phyloP scores from a whole-genome alignment of 2,113 vertebrate genomes.

The Silurus glanis region DNA sequence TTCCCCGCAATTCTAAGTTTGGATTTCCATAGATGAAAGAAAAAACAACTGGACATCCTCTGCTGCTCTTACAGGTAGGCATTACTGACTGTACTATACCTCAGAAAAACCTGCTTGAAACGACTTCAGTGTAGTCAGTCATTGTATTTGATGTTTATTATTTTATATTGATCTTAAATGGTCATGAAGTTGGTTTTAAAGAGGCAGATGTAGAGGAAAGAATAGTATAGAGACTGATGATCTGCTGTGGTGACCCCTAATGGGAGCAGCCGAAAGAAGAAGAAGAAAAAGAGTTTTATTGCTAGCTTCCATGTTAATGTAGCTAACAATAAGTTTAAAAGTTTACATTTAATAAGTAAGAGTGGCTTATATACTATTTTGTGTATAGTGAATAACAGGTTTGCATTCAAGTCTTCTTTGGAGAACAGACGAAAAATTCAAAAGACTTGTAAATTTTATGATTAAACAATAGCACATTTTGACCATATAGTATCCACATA shows the following conservation, averaged over 20 bases:
- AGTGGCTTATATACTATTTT: background rate
- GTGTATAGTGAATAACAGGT: too few species aligned
- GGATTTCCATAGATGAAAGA: slow-evolving; percentile 89
- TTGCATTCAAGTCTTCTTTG: too few species aligned
- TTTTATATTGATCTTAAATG: background rate
- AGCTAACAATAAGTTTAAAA: background rate
- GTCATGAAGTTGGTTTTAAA: background rate
- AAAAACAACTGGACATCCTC: slow-evolving; percentile 88
- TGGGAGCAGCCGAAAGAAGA: too few species aligned
- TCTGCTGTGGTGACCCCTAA: too few species aligned
- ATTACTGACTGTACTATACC: background rate
- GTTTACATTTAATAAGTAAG: background rate
- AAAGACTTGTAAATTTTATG: too few species aligned
- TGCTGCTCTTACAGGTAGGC: slow-evolving; percentile 92
- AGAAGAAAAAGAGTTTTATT: too few species aligned
- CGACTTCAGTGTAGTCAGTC: too few species aligned
- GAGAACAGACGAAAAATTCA: too few species aligned
- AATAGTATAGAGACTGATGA: too few species aligned
- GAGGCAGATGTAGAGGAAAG: too few species aligned
- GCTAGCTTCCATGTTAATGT: background rate
- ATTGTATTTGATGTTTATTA: background rate
- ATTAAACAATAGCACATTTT: too few species aligned
- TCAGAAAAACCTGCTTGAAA: background rate
- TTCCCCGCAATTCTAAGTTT: slow-evolving; percentile 95
- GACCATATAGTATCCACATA: too few species aligned